Percentiles rank a stretch among this genome's conserved stretches.
These are phyloP conservation scores for Teinopalpus imperialis DNA, from an alignment of 2,888 invertebrate species.

Conservation along the genomic window DNA sequence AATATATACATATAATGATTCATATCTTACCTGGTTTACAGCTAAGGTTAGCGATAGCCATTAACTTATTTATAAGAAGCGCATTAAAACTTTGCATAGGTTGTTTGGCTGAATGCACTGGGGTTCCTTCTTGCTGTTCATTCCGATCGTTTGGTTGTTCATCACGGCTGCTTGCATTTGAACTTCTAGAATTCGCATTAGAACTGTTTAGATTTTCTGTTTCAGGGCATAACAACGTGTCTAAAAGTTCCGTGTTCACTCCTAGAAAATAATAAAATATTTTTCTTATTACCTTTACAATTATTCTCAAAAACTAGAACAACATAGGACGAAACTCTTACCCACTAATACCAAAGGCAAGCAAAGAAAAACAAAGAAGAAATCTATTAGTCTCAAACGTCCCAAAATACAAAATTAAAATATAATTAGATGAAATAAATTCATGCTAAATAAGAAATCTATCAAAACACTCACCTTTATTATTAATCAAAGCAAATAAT, in stretches of 20 bases:
- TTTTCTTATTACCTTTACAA: conserved; percentile 7
- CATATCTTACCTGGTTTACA: conserved; percentile 94
- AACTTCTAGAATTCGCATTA: too few relatives aligned
- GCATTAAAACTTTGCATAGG: conserved; percentile 88
- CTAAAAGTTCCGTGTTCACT: conserved; percentile 90
- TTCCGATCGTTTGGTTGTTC: conserved; percentile 41
- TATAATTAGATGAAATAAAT: conserved; percentile 12
- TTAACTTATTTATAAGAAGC: conserved; percentile 90
- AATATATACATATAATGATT: too few relatives aligned
- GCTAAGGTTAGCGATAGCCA: conserved; percentile 90
- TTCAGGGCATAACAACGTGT: conserved; percentile 88
- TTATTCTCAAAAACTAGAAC: conserved; percentile 13
- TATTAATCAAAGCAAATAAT: conserved; percentile 95
- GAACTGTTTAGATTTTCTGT: conserved; percentile 39
- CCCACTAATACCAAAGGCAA: conserved; percentile 59
- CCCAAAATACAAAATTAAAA: conserved; percentile 1
- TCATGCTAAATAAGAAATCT: conserved; percentile 13
- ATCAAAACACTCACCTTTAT: conserved; percentile 87
- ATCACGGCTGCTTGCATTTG: conserved; percentile 26
- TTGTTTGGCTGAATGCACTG: conserved; percentile 44
- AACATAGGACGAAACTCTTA: conserved; percentile 43
- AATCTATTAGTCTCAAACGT: conserved; percentile 21
- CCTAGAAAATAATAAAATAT: conserved; percentile 80
- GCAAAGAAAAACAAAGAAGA: conserved; percentile 44
- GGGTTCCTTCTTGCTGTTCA: conserved; percentile 41